Evolutionary conservation across 2,888 invertebrate species (phyloP).

Genomic region (Petrolisthes manimaculis): DNA sequence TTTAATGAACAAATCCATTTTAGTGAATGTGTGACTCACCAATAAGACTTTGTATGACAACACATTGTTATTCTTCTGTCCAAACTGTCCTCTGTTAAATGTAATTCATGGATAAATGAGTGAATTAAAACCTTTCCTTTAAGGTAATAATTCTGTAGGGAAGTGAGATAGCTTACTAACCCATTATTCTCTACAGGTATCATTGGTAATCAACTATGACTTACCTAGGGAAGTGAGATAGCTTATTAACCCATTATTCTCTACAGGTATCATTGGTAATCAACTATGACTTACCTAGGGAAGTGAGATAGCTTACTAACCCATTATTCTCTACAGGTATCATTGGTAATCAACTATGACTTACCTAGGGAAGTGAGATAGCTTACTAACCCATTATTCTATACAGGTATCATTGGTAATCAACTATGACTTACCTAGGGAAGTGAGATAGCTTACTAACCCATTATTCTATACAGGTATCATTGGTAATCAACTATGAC

Average conservation of each 20-base stretch:
- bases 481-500: constrained; percentile 98
- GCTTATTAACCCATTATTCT: too few species aligned
- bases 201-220: too few species aligned
- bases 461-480: constrained; percentile 76
- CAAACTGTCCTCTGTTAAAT: not conserved
- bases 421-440: not conserved
- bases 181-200: too few species aligned
- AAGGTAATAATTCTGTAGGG: not conserved
- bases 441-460: not conserved
- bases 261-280: too few species aligned
- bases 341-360: too few species aligned
- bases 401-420: constrained; percentile 73
- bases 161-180: not conserved
- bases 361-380: not conserved
- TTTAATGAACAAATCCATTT: too few species aligned
- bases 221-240: too few species aligned
- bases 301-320: too few species aligned
- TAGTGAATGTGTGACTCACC: too few species aligned
- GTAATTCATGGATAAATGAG: not conserved
- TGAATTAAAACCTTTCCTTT: not conserved
- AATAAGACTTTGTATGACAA: not conserved
- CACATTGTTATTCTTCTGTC: not conserved
- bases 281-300: too few species aligned
- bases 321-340: too few species aligned
- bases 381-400: not conserved